phyloP scores from a whole-genome alignment of 2,113 vertebrate genomes.

The Brienomyrus longianalis region DNA sequence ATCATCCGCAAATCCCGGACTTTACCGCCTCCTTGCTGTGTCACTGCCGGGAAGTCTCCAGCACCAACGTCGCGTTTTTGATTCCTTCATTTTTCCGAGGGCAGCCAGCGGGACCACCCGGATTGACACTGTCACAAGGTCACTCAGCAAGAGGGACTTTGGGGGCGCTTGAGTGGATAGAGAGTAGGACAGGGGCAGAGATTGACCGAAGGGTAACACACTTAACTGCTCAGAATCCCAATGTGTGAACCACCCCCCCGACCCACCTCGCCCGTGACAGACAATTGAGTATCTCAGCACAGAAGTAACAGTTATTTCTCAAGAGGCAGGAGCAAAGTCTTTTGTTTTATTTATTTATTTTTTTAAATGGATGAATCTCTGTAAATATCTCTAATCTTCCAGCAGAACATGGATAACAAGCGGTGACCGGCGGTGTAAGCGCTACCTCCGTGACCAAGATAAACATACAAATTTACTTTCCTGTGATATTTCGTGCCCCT shows the following conservation, averaged over 20 bases:
- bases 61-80: background rate
- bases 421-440: background rate
- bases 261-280: background rate
- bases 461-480: constrained; percentile 11
- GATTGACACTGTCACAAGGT: constrained; percentile 1
- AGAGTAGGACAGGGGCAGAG: background rate
- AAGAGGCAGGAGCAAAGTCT: background rate
- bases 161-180: background rate
- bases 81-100: background rate
- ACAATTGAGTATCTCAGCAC: background rate
- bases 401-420: background rate
- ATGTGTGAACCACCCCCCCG: background rate
- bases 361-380: background rate
- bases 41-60: background rate
- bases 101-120: background rate
- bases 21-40: background rate
- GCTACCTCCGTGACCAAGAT: background rate
- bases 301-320: background rate
- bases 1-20: background rate
- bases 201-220: background rate
- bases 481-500: background rate
- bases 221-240: background rate
- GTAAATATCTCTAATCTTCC: background rate
- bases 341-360: background rate
- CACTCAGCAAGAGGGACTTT: background rate